A percentile compares a stretch with the other conserved stretches of the same genome.
Evolutionary conservation across 2,113 vertebrate species (phyloP).

Genomic region (Balaeniceps rex): DNA sequence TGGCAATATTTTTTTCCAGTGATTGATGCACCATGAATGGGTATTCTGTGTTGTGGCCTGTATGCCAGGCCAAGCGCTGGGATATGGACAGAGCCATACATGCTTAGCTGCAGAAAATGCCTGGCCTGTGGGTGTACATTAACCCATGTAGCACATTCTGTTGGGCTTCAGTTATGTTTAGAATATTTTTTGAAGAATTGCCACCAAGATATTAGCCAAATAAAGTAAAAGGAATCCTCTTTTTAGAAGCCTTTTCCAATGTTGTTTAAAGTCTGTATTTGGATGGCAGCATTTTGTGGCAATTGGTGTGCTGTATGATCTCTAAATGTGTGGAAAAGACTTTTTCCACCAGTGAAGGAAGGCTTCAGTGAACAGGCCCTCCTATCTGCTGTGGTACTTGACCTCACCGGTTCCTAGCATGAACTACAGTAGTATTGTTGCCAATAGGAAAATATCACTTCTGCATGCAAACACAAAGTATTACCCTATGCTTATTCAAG

Average conservation of each 20-base stretch:
- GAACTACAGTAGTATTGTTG: background rate
- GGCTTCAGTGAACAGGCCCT: background rate
- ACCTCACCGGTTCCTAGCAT: background rate
- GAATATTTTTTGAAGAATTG: background rate
- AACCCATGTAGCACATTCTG: background rate
- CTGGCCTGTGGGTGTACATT: accelerated
- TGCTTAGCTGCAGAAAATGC: background rate
- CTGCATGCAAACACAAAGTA: background rate
- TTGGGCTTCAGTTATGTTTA: background rate
- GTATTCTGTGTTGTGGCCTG: background rate
- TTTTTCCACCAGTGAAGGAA: background rate
- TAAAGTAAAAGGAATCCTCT: background rate
- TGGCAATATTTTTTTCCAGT: background rate
- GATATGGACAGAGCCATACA: accelerated
- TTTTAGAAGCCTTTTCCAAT: background rate
- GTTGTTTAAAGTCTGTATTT: background rate
- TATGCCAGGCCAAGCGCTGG: background rate
- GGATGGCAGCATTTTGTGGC: background rate
- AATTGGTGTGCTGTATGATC: background rate
- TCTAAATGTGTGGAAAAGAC: background rate
- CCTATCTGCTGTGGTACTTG: background rate
- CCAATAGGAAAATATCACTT: background rate
- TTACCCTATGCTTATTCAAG: background rate
- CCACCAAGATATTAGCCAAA: background rate
- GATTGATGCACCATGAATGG: background rate